These are phyloP conservation scores for Epinephelus awoara DNA, from an alignment of 2,797 vertebrate genomes.

Conservation along the genomic window DNA sequence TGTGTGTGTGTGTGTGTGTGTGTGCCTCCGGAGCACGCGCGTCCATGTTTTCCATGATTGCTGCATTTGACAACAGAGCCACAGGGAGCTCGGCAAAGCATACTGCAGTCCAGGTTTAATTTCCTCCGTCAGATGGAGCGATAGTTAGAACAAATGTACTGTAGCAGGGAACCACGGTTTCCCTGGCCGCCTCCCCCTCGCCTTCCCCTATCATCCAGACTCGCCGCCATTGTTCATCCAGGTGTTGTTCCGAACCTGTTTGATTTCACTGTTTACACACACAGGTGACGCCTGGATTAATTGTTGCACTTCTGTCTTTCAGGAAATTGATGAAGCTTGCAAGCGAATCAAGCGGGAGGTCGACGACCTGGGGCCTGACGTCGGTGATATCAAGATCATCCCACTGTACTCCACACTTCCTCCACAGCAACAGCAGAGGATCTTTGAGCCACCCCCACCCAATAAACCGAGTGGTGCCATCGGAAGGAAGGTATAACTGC, in stretches of 20 bases:
- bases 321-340: constrained; percentile 98
- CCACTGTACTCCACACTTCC: constrained; percentile 96
- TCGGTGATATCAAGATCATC: constrained; percentile 98
- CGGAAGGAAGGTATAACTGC: constrained; percentile 92
- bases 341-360: constrained; percentile 98
- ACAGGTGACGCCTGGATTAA: constrained; percentile 48
- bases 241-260: constrained; percentile 60
- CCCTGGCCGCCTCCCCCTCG: constrained; percentile 41
- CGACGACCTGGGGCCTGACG: constrained; percentile 95
- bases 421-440: constrained; percentile 96
- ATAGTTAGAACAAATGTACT: constrained; percentile 84
- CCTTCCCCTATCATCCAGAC: constrained; percentile 37
- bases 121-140: constrained; percentile 84
- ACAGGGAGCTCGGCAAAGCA: constrained; percentile 83
- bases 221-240: constrained; percentile 55
- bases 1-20: constrained; percentile 17
- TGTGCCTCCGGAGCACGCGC: constrained; percentile 35
- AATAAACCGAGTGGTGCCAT: constrained; percentile 94
- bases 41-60: constrained; percentile 81
- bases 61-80: constrained; percentile 85
- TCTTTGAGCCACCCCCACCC: constrained; percentile 96
- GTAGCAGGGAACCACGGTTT: constrained; percentile 75
- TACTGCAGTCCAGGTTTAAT: constrained; percentile 84
- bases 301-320: constrained; percentile 60
- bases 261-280: constrained; percentile 47